A percentile compares a stretch with the other conserved stretches of the same genome.
These are phyloP conservation scores for Stomatorhinus walkeri DNA, from an alignment of 2,797 vertebrate genomes.

Conservation along the genomic window DNA sequence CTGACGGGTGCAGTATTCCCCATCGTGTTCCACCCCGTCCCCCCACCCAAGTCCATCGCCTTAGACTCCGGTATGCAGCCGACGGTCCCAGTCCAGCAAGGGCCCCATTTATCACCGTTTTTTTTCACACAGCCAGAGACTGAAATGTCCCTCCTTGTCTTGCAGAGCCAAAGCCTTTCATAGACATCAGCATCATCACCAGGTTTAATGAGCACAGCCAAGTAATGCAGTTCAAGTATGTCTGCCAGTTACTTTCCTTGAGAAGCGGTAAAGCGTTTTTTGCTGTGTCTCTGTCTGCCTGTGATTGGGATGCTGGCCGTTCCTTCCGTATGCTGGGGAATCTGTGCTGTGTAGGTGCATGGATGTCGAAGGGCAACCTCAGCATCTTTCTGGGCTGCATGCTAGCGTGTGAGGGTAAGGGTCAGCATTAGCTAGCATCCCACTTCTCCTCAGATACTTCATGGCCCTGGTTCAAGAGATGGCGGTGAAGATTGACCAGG, in stretches of 20 bases:
- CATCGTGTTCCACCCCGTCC: slow-evolving; percentile 87
- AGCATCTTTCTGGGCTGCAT: background rate
- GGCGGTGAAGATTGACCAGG: slow-evolving; percentile 84
- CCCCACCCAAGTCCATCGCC: slow-evolving; percentile 89
- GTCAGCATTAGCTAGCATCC: background rate
- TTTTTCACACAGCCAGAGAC: background rate
- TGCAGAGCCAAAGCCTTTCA: slow-evolving; percentile 89
- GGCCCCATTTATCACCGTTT: background rate
- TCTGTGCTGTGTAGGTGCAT: background rate
- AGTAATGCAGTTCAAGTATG: slow-evolving; percentile 94
- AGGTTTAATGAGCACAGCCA: slow-evolving; percentile 91
- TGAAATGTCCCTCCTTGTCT: slow-evolving; percentile 11
- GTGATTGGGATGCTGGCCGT: background rate
- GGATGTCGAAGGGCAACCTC: background rate
- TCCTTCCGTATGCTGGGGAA: background rate
- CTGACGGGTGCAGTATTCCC: slow-evolving; percentile 87
- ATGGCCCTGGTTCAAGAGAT: slow-evolving; percentile 98
- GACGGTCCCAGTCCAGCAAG: background rate
- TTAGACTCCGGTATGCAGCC: slow-evolving; percentile 77
- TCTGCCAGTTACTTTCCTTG: slow-evolving; percentile 23
- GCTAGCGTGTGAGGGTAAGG: background rate
- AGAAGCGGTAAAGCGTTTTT: background rate
- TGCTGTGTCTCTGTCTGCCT: background rate
- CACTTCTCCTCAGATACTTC: slow-evolving; percentile 73
- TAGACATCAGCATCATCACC: slow-evolving; percentile 88